Evolutionary conservation across 92 coral and sea anemone species (phyloP), one percentile per base, ranked within the genome.

Genomic region (Phenganax stokvisi): DNA sequence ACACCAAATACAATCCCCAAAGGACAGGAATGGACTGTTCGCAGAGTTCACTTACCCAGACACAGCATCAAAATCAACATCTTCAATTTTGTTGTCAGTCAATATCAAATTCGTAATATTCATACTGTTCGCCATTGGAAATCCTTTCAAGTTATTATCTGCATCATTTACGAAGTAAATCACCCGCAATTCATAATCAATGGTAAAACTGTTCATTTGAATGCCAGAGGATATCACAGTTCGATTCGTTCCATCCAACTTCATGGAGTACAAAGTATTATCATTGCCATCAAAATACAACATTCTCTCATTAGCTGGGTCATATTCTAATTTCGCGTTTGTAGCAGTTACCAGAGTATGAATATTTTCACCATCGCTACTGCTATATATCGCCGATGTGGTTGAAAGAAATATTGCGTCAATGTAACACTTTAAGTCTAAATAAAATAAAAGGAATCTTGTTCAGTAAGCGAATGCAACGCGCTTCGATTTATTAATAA

Each of bases 301-400:
- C 54, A 76, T 76, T 64, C 81, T 76, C 15, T 64, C 53, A 60
- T n/a, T 60, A 1, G 12, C 1, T 44, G 25, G 6, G 47, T 76
- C 81, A 76, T 76, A 76, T 76, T 76, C 81, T 55, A 76, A 54
- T 25, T 76, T 59, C 54, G 81, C 81, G 60, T 76, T 57, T 20
- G 81, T 76, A 57, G 70, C 81, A 6, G 55, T 25, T 59, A 59
- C 9, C 56, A 76, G 51, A 17, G 20, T 29, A 8, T 0, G 9
- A 13, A 28, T 29, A 3, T 61, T 60, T 8, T 54, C 5, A 37
- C 70, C 81, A 17, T 44, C 54, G 44, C 10, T 58, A 29, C 17
- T 60, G 9, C 58, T 10, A 57, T 57, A 76, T 11, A 76, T 76
- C 15, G 9, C 59, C 28, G 52, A 9, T 44, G 56, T 11, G 6